Evolutionary conservation across 2,888 invertebrate species (phyloP), one percentile per base, ranked within the genome.

Genomic region (Drosophila algonquin): DNA sequence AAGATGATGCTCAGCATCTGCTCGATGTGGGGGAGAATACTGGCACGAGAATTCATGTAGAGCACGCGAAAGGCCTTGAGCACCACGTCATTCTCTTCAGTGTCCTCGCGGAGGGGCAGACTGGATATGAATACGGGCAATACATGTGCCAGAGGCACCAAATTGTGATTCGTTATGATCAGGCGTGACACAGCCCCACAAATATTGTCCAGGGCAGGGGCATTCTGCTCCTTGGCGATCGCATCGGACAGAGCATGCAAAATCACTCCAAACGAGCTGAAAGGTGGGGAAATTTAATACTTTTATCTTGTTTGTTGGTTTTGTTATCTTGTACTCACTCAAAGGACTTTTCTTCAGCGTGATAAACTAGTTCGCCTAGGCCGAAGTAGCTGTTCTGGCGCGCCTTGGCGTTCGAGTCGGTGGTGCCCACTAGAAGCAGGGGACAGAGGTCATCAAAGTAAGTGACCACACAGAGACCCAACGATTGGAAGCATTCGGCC

Each of bases 301-400:
- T 9, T 61, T 27, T 46, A 16, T 57, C 4, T 10, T n/a, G 44
- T 21, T 9, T n/a, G 0, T 45, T 3, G 46, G 30, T 35, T 9
- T 18, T 27, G n/a, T 5, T 14, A 4, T 40, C 4, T 14, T 14
- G 10, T 8, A 64, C 93, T 93, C 93, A 95, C 94, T 93, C 92
- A 85, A 93, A 94, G 68, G 95, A 92, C 68, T 93, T 93, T 53
- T 95, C 94, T 90, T 94, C 95, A 56, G 95, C 94, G 90, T 95
- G 93, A 14, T 95, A 91, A 50, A 94, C 94, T 84, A 96, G 93
- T 89, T 96, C 96, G 3, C 96, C 97, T 54, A 96, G 92, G 18
- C 95, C 96, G 90, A 94, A 97, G 53, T 95, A 94, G 0, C 96
- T 93, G 92, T 97, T 97, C 88, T 96, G 96, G 59, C 96, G 93